Base-by-base conservation (phyloP, 23 tunicate genomes). In the Botrylloides violaceus region DNA sequence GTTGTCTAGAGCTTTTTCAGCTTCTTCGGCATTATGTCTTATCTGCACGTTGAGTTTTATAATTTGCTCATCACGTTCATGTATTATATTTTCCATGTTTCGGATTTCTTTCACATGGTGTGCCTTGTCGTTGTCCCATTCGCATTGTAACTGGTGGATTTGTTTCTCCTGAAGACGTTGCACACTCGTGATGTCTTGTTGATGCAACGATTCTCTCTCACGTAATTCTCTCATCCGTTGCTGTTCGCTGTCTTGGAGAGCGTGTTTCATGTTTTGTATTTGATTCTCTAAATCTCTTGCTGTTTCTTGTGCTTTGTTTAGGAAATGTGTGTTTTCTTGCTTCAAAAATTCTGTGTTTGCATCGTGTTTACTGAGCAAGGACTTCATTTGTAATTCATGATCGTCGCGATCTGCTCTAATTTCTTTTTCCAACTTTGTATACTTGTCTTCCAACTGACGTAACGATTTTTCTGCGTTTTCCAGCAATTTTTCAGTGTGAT, bases 101-200 rank as follows among this genome's bases (percentile, higher is more conserved):
- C 66, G 64, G 64, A 77, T 56, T 25, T 57, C 60, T 66, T 79
- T 71, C 57, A 71, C 79, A 9, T 72, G 83, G 39, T 88, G 96
- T 3, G 79, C 47, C 31, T 79, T 80, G 21, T 87, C 95, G 24
- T 87, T 77, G 50, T 87, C 95, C 86, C 86, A 87, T 33, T 87
- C 95, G 1, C 77, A 23, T 3, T 74, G 80, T 28, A 87, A 38
- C 24, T 71, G 73, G 36, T 87, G 95, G n/a, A 87, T 29, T 56
- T 87, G 95, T 61, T 87, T 87, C n/a, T 87, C 95, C 36, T 87
- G 95, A 26, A 87, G 82, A 76, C 80, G 85, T 68, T 87, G 95
- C 58, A 80, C 39, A 48, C 85, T 87, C 86, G 80, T 87, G 66
- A 76, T 37, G 47, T 87, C 95, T 76, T 87, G 95, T 36, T 87